Percentiles rank a stretch among this genome's conserved stretches.
phyloP scores from a whole-genome alignment of 2,888 invertebrate species.

The Caenorhabditis sp. region DNA sequence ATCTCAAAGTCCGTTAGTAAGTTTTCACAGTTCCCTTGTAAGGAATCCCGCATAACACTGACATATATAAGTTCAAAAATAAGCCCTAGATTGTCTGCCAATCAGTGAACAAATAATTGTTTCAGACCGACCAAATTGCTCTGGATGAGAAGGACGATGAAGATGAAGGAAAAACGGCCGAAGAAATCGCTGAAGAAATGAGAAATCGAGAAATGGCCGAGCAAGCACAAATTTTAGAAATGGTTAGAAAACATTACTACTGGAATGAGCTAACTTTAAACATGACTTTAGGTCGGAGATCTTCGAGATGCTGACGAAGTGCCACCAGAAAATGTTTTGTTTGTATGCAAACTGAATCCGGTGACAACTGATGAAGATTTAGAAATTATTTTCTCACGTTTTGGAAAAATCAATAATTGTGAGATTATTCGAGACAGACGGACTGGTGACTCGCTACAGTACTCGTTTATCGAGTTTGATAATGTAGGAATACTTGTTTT shows the following conservation, averaged over 20 bases:
- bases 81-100: too few species aligned
- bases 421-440: constrained; percentile 84
- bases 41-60: too few species aligned
- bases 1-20: too few species aligned
- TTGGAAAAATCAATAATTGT: constrained; percentile 78
- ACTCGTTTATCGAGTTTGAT: constrained; percentile 97
- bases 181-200: constrained; percentile 86
- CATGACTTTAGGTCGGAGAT: constrained; percentile 84
- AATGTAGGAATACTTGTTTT: too few species aligned
- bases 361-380: constrained; percentile 87
- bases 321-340: constrained; percentile 97
- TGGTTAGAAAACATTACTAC: constrained; percentile 74
- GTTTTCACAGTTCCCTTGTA: too few species aligned
- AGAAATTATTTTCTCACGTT: constrained; percentile 95
- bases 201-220: constrained; percentile 93
- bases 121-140: constrained; percentile 63
- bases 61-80: too few species aligned
- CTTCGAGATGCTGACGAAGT: constrained; percentile 95
- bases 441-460: constrained; percentile 92
- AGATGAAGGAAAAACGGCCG: constrained; percentile 84
- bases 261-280: too few species aligned
- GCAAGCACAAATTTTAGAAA: constrained; percentile 94
- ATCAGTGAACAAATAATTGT: too few species aligned
- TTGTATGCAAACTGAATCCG: constrained; percentile 98
- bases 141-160: constrained; percentile 66